phyloP scores from a whole-genome alignment of 2,113 vertebrate species.

The Ailurus styani region DNA sequence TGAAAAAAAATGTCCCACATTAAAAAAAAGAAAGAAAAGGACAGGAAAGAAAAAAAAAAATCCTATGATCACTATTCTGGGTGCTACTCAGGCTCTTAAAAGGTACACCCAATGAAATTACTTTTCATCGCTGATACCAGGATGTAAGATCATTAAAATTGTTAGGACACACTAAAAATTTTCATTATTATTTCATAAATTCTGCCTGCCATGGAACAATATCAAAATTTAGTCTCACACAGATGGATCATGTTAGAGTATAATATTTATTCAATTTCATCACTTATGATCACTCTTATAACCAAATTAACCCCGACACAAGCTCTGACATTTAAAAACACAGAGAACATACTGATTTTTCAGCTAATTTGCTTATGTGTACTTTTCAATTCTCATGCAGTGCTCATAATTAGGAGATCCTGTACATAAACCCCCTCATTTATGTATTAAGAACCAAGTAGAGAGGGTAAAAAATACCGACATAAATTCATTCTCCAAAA shows the following conservation, averaged over 20 bases:
- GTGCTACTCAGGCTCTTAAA: background rate
- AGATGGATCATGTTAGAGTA: conserved; percentile 54
- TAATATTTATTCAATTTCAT: conserved; percentile 81
- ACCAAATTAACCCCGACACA: conserved; percentile 74
- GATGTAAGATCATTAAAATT: conserved; percentile 9
- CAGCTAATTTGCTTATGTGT: conserved; percentile 62
- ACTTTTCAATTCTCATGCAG: conserved; percentile 79
- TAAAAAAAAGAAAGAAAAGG: background rate
- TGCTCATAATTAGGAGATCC: conserved; percentile 63
- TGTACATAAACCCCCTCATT: conserved; percentile 65
- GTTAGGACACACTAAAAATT: background rate
- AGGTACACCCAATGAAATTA: background rate
- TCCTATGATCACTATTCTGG: background rate
- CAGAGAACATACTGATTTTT: conserved; percentile 67
- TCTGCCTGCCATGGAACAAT: background rate
- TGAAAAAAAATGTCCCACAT: background rate
- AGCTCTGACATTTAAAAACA: conserved; percentile 75
- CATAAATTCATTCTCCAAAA: conserved; percentile 59
- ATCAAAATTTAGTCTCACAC: conserved; percentile 63
- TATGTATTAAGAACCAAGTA: conserved; percentile 50
- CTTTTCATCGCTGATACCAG: background rate
- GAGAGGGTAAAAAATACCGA: conserved; percentile 27
- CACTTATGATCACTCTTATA: conserved; percentile 74
- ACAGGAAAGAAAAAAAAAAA: background rate
- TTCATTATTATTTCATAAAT: background rate